A percentile compares a stretch with the other conserved stretches of the same genome.
These are phyloP conservation scores for Phalacrocorax carbo DNA, from an alignment of 2,113 vertebrate species.

Conservation along the genomic window DNA sequence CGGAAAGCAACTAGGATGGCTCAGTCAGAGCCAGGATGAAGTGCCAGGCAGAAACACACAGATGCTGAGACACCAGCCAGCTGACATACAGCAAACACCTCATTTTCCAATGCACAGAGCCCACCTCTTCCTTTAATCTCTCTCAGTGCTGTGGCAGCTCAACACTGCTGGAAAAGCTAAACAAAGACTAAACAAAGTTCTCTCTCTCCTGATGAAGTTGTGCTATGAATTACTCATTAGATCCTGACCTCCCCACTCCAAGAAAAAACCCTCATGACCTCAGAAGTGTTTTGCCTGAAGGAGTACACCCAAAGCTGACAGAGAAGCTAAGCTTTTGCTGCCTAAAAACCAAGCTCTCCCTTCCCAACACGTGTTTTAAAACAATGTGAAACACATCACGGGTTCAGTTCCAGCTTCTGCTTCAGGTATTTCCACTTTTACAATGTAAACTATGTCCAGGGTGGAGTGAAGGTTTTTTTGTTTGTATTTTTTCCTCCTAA, in stretches of 20 bases:
- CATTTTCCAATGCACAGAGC: not conserved
- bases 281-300: not conserved
- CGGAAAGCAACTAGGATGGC: not conserved
- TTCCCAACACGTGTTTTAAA: not conserved
- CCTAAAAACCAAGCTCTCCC: not conserved
- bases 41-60: not conserved
- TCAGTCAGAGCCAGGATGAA: not conserved
- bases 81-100: not conserved
- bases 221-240: not conserved
- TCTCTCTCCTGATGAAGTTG: not conserved
- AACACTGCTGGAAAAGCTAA: not conserved
- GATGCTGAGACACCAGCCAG: not conserved
- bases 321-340: not conserved
- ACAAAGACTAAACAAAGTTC: not conserved
- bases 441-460: not conserved
- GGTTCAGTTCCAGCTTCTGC: not conserved
- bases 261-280: not conserved
- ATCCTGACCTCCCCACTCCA: not conserved
- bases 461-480: fast-evolving
- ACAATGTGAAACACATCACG: not conserved
- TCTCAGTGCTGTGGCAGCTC: not conserved
- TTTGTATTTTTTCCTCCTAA: conserved; percentile 9
- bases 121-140: not conserved
- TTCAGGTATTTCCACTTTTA: conserved; percentile 30
- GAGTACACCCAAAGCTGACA: not conserved